Evolutionary conservation across 2,888 invertebrate genomes (phyloP).

Genomic region (Melieria omissa): DNA sequence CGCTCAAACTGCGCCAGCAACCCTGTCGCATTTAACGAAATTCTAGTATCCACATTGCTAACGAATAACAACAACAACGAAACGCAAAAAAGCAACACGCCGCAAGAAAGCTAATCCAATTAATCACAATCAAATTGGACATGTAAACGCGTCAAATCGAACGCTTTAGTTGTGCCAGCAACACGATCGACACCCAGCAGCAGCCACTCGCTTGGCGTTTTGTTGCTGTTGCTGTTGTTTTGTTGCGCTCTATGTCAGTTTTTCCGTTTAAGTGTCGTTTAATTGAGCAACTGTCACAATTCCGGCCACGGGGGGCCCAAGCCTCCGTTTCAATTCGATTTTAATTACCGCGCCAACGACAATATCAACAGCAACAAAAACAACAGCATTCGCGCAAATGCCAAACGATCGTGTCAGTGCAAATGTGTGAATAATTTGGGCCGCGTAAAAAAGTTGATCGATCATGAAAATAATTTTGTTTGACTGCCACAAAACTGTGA

Average conservation of each 20-base stretch:
- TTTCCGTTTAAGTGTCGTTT: slow-evolving; percentile 19
- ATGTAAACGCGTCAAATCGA: slow-evolving; percentile 24
- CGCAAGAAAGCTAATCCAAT: slow-evolving; percentile 23
- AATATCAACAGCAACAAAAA: neutral
- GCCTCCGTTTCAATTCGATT: neutral
- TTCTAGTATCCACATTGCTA: neutral
- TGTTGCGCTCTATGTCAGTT: slow-evolving; percentile 20
- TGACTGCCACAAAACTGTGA: slow-evolving; percentile 3
- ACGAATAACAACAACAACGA: slow-evolving; percentile 5
- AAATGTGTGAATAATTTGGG: neutral
- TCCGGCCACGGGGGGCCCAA: too few relatives aligned
- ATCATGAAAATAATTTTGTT: slow-evolving; percentile 27
- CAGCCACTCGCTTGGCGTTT: slow-evolving; percentile 10
- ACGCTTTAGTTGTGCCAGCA: slow-evolving; percentile 3
- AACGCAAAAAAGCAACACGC: too few relatives aligned
- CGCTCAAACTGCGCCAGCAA: neutral
- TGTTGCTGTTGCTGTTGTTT: slow-evolving; percentile 7
- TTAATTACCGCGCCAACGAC: neutral
- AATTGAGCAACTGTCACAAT: slow-evolving; percentile 23
- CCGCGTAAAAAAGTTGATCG: slow-evolving; percentile 3
- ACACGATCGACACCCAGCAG: neutral
- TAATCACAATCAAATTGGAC: slow-evolving; percentile 29
- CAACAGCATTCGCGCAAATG: neutral
- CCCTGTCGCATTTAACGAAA: neutral
- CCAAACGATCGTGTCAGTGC: neutral